A percentile compares a stretch with the other conserved stretches of the same genome.
Conservation (phyloP, 2,797 vertebrate genomes). For the Enteromius viviparus region DNA sequence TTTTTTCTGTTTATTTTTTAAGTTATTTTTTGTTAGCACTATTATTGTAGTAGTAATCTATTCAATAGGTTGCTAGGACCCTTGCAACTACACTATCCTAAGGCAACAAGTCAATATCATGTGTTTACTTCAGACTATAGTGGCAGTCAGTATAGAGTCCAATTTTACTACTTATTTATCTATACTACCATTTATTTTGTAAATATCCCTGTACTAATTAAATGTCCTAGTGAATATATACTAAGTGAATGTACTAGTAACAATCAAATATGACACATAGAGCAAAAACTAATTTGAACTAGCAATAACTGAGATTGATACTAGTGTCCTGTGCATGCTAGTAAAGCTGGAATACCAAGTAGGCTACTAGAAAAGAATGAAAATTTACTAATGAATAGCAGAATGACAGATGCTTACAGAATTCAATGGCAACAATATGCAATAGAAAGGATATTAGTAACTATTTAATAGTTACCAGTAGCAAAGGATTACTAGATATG, state of each 20-base stretch:
- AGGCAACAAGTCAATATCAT: background rate
- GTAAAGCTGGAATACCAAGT: background rate
- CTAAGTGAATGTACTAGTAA: background rate
- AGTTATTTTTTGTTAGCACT: background rate
- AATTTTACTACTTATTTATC: background rate
- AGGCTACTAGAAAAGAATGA: background rate
- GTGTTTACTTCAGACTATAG: background rate
- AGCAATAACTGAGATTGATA: background rate
- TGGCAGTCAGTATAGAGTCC: background rate
- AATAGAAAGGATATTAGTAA: background rate
- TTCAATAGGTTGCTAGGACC: background rate
- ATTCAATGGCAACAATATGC: background rate
- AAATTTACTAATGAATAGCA: background rate
- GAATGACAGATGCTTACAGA: background rate
- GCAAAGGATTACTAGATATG: background rate
- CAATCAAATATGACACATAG: background rate
- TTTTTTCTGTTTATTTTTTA: background rate
- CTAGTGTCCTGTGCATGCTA: background rate
- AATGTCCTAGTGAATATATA: background rate
- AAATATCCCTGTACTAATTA: background rate
- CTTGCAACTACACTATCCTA: constrained; percentile 1
- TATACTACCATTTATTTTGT: background rate
- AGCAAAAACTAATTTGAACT: background rate
- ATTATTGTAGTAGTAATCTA: background rate
- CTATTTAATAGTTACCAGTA: background rate